Conservation (phyloP, 2,113 vertebrate species). For the Callospermophilus lateralis region DNA sequence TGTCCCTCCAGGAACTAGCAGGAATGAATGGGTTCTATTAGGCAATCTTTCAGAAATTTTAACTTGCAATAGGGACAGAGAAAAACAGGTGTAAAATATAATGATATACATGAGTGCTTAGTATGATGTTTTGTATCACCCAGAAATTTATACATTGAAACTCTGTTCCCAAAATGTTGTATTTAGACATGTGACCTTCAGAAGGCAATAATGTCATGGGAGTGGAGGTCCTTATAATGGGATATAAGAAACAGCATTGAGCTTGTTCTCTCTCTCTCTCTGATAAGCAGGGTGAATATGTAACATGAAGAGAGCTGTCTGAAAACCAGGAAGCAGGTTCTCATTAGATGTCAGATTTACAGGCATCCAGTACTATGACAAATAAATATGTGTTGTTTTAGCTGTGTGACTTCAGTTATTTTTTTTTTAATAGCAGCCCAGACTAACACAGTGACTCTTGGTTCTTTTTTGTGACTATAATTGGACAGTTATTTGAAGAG, state of each 20-base stretch:
- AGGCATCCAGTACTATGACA: background rate
- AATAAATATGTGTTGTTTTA: background rate
- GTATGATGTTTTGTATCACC: background rate
- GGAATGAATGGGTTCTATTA: background rate
- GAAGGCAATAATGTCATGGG: background rate
- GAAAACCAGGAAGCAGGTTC: background rate
- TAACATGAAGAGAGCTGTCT: background rate
- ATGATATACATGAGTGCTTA: background rate
- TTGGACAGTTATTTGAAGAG: background rate
- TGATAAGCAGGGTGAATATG: background rate
- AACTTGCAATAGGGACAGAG: background rate
- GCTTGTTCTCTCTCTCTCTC: too few species aligned
- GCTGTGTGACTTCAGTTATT: background rate
- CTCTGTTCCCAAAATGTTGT: background rate
- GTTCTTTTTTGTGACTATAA: background rate
- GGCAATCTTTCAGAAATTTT: background rate
- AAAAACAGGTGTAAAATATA: background rate
- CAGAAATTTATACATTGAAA: background rate
- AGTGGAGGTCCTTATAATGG: background rate
- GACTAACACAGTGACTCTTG: background rate
- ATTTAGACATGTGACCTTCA: background rate
- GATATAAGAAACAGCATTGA: background rate
- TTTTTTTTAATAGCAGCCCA: background rate
- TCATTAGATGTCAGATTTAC: background rate
- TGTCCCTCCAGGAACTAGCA: background rate